Evolutionary conservation across 2,113 vertebrate species (phyloP).

Genomic region (Isurus oxyrinchus): DNA sequence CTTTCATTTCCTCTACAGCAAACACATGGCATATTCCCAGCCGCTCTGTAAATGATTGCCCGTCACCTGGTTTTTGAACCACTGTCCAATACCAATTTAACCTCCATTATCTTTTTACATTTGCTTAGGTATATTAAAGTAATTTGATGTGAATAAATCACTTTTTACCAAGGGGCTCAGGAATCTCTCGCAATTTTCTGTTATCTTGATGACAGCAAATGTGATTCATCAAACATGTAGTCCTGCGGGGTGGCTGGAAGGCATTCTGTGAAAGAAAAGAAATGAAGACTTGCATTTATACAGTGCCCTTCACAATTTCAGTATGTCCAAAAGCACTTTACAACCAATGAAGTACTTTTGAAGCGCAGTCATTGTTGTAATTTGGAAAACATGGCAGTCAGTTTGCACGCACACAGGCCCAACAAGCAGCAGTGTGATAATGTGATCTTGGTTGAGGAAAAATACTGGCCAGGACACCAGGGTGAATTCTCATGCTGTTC

Average conservation of each 20-base stretch:
- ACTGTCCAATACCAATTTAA: not conserved
- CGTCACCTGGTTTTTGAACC: not conserved
- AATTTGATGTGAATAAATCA: not conserved
- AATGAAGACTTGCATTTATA: not conserved
- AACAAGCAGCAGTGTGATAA: not conserved
- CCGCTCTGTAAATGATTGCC: not conserved
- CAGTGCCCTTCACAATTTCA: not conserved
- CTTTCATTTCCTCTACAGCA: not conserved
- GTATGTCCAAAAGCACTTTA: not conserved
- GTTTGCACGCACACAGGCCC: not conserved
- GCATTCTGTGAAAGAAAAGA: not conserved
- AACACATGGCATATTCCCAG: not conserved
- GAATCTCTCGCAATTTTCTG: not conserved
- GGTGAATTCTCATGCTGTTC: not conserved
- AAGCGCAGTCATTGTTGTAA: not conserved
- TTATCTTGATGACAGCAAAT: not conserved
- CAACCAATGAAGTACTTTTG: not conserved
- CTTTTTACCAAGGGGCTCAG: not conserved
- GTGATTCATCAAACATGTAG: not conserved
- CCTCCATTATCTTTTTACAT: not conserved
- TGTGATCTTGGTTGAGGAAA: not conserved
- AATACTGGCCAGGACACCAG: not conserved
- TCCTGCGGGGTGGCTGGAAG: not conserved
- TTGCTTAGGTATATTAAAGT: not conserved
- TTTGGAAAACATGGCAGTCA: not conserved